Evolutionary conservation across 2,888 invertebrate genomes (phyloP).

Genomic region (Drosophila anomalata): DNA sequence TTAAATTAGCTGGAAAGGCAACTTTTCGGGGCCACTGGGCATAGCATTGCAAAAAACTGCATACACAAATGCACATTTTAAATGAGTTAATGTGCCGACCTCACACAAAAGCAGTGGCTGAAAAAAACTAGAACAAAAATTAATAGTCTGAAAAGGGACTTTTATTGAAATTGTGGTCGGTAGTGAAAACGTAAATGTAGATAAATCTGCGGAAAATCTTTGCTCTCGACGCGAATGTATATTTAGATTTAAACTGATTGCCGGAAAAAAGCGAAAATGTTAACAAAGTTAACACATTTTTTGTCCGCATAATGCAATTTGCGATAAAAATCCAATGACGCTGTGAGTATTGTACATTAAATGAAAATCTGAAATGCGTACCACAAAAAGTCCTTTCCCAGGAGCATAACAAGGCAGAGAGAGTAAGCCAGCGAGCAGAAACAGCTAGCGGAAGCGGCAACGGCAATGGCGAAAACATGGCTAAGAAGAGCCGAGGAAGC

Average conservation of each 20-base stretch:
- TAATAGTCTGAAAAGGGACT: not conserved
- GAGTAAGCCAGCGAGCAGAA: constrained; percentile 24
- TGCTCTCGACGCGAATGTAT: not conserved
- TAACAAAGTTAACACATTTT: constrained; percentile 1
- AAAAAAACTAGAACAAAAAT: constrained; percentile 8
- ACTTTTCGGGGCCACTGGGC: constrained; percentile 24
- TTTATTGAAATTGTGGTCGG: constrained; percentile 2
- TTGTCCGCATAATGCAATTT: constrained; percentile 6
- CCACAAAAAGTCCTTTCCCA: not conserved
- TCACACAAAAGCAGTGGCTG: not conserved
- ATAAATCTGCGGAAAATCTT: not conserved
- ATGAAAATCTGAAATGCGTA: constrained; percentile 35
- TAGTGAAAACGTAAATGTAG: constrained; percentile 1
- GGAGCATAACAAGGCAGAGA: constrained; percentile 8
- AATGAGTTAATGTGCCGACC: constrained; percentile 19
- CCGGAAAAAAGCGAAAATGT: not conserved
- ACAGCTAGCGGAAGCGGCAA: constrained; percentile 51
- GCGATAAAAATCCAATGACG: constrained; percentile 25
- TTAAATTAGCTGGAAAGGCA: constrained; percentile 21
- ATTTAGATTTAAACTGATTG: constrained; percentile 2
- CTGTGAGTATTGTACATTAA: constrained; percentile 18
- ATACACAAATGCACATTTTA: constrained; percentile 18
- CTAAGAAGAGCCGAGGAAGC: constrained; percentile 44
- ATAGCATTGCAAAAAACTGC: not conserved
- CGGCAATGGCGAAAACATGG: constrained; percentile 35